Evolutionary conservation across 1,140 invertebrate species (phyloP), one percentile per base, ranked within the genome.

Genomic region (Monochamus saltuarius): DNA sequence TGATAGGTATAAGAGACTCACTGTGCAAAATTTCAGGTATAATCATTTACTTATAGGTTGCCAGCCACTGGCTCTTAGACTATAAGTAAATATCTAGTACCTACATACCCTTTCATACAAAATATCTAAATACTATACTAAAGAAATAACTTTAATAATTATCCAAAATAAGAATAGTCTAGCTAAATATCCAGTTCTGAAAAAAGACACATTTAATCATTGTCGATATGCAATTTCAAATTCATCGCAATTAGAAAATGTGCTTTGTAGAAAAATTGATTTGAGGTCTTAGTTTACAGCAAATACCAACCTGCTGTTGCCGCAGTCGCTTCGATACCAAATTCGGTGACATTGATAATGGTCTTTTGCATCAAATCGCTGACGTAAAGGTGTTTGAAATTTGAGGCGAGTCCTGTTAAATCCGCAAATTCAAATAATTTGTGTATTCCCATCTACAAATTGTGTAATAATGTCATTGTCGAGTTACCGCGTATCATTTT

Each of bases 281-380:
- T 46, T 11, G 13, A 14, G 16, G 29, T 19, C 8, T 4, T 16
- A 11, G 10, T 16, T 7, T 13, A 43, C n/a, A 13, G n/a, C n/a
- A n/a, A n/a, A 52, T 49, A 73, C 71, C 71, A 69, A 81, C 80
- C 81, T 61, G 67, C 77, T 69, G 87, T 85, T 14, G 83, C 82
- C 45, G 83, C 85, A 49, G 85, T 84, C 50, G 87, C 87, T 76
- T 86, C 86, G 4, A 81, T 84, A 10, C 87, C 88, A 73, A 83
- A 77, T 76, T 89, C 87, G 64, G 85, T 83, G 4, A 89, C 82
- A 66, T 88, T 83, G 51, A 90, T 82, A 62, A 82, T 84, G 8
- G 83, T 78, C 71, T 89, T 88, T 68, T 89, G 88, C 4, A 69
- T 76, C 0, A 68, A 65, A 13, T 71, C 62, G 13, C 56, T 58